A percentile compares a stretch with the other conserved stretches of the same genome.
These are phyloP conservation scores for Danaus melanippus DNA, from an alignment of 1,140 invertebrate genomes.

Conservation along the genomic window DNA sequence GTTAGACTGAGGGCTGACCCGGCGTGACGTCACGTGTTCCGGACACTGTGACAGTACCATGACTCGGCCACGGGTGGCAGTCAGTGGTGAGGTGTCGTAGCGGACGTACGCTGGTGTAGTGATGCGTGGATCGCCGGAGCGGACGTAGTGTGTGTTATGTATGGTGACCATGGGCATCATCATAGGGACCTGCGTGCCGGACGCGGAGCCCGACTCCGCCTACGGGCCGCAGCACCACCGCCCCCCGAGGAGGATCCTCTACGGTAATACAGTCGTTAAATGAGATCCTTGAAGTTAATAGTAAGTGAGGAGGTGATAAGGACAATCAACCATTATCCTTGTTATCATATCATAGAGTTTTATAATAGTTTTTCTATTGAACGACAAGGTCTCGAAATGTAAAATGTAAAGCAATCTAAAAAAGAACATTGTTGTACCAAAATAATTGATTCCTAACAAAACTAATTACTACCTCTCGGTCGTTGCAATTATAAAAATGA, in stretches of 20 bases:
- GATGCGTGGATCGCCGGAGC: slow-evolving; percentile 11
- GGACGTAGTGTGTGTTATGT: slow-evolving; percentile 21
- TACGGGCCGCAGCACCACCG: slow-evolving; percentile 51
- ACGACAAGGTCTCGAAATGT: too few relatives aligned
- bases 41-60: slow-evolving; percentile 23
- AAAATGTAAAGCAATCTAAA: too few relatives aligned
- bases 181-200: slow-evolving; percentile 81
- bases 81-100: slow-evolving; percentile 20
- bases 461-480: too few relatives aligned
- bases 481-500: too few relatives aligned
- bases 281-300: too few relatives aligned
- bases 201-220: slow-evolving; percentile 75
- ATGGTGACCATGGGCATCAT: slow-evolving; percentile 78
- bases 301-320: too few relatives aligned
- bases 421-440: too few relatives aligned
- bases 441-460: too few relatives aligned
- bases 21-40: slow-evolving; percentile 43
- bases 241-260: slow-evolving; percentile 51
- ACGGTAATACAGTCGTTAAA: slow-evolving; percentile 31
- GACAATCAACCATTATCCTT: too few relatives aligned
- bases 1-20: slow-evolving; percentile 23
- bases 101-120: slow-evolving; percentile 23
- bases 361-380: too few relatives aligned
- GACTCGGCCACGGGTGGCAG: slow-evolving; percentile 22
- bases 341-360: too few relatives aligned